Conservation (phyloP, 2,888 invertebrate genomes). For the Cabera pusaria region DNA sequence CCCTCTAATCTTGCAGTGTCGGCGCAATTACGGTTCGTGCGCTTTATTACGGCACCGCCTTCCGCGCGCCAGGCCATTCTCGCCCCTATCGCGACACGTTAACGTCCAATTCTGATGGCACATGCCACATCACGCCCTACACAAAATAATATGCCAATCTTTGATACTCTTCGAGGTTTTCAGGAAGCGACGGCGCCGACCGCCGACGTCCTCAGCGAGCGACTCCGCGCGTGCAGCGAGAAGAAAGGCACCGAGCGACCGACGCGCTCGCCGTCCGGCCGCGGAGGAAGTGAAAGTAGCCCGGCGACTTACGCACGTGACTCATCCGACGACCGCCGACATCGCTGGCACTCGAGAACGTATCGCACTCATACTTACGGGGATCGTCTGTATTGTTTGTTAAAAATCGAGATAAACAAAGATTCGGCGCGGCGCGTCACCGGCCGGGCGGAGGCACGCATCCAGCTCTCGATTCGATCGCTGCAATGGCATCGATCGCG, state of each 20-base stretch:
- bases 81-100: conserved; percentile 7
- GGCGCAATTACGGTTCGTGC: conserved; percentile 30
- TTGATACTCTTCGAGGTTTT: conserved; percentile 16
- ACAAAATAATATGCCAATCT: conserved; percentile 18
- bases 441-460: conserved; percentile 60
- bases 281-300: conserved; percentile 63
- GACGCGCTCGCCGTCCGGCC: conserved; percentile 20
- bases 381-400: conserved; percentile 26
- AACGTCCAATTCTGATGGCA: conserved; percentile 15
- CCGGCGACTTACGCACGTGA: conserved; percentile 44
- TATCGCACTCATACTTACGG: conserved; percentile 5
- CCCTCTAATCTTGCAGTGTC: conserved; percentile 32
- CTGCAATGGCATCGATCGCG: conserved; percentile 76
- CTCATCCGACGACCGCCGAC: conserved; percentile 13
- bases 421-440: conserved; percentile 55
- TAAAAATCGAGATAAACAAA: conserved; percentile 62
- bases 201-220: conserved; percentile 6
- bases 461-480: too few relatives aligned
- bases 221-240: conserved; percentile 15
- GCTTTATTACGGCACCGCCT: conserved; percentile 29
- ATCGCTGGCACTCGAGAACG: conserved; percentile 1
- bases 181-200: conserved; percentile 10
- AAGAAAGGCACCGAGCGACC: conserved; percentile 18
- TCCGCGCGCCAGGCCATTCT: conserved; percentile 8
- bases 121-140: conserved; percentile 18